Evolutionary conservation across 2,113 vertebrate species (phyloP).

Genomic region (Coracopsis vasa): DNA sequence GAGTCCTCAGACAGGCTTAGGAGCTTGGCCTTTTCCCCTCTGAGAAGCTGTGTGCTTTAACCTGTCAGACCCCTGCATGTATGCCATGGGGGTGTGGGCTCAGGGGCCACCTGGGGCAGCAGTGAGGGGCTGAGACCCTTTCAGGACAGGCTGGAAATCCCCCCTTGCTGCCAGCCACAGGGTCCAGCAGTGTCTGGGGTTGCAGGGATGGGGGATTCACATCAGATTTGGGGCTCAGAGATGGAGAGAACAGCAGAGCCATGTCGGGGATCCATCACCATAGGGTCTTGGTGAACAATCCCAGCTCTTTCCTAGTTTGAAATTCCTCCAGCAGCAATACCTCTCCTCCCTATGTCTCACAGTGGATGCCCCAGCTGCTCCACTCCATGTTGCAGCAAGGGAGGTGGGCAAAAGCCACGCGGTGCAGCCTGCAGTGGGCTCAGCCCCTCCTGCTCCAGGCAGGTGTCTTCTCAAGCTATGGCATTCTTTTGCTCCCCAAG

Average conservation of each 20-base stretch:
- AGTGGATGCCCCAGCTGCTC: neutral
- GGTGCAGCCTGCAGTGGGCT: neutral
- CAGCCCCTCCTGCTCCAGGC: neutral
- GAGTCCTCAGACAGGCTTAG: neutral
- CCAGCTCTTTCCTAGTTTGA: neutral
- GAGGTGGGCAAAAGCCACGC: neutral
- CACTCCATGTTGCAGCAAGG: neutral
- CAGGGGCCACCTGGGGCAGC: neutral
- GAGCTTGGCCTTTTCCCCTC: neutral
- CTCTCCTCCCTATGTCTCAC: neutral
- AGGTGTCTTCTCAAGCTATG: neutral
- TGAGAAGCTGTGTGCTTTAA: neutral
- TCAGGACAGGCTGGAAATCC: neutral
- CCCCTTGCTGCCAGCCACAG: neutral
- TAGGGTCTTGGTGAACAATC: neutral
- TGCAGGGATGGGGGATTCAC: neutral
- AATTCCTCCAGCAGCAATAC: neutral
- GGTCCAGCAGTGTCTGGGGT: neutral
- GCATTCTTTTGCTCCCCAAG: neutral
- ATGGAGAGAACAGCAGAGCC: neutral
- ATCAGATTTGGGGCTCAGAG: accelerated
- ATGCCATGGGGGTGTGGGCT: neutral
- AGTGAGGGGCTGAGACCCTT: neutral
- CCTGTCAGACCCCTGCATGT: neutral
- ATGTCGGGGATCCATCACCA: neutral